Evolutionary conservation across 2,888 invertebrate genomes (phyloP).

Genomic region (Diachrysia chrysitis): DNA sequence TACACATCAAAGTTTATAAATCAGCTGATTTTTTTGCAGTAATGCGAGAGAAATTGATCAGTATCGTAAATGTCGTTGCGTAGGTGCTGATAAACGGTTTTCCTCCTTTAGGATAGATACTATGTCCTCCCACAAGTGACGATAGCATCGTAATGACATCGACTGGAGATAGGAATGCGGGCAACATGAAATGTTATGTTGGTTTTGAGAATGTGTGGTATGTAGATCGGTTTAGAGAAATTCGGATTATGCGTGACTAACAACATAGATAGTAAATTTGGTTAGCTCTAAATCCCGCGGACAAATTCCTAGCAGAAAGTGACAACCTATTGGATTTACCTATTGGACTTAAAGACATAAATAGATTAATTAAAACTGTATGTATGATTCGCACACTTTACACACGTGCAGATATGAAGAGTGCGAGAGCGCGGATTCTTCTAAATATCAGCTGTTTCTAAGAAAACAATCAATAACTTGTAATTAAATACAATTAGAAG

Average conservation of each 20-base stretch:
- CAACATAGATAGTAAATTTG: neutral
- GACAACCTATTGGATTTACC: no score
- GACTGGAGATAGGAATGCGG: neutral
- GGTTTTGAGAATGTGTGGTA: neutral
- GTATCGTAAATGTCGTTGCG: slow-evolving; percentile 27
- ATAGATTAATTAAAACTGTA: no score
- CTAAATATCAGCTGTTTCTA: no score
- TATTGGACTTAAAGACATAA: no score
- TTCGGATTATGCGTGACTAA: neutral
- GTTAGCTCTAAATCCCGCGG: neutral
- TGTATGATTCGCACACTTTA: no score
- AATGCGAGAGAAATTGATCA: slow-evolving; percentile 3
- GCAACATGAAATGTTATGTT: neutral
- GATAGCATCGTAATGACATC: slow-evolving; percentile 5
- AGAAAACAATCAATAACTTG: no score
- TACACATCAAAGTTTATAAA: no score
- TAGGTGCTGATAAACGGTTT: slow-evolving; percentile 30
- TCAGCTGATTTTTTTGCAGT: neutral
- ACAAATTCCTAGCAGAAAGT: neutral
- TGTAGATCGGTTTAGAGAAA: neutral
- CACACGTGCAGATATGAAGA: no score
- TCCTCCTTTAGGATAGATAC: neutral
- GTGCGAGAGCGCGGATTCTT: no score
- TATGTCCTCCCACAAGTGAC: slow-evolving; percentile 9
- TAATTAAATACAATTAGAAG: no score